A percentile compares a stretch with the other conserved stretches of the same genome.
Conservation (phyloP, 2,888 invertebrate species). For the Drosophila flavopinicola region DNA sequence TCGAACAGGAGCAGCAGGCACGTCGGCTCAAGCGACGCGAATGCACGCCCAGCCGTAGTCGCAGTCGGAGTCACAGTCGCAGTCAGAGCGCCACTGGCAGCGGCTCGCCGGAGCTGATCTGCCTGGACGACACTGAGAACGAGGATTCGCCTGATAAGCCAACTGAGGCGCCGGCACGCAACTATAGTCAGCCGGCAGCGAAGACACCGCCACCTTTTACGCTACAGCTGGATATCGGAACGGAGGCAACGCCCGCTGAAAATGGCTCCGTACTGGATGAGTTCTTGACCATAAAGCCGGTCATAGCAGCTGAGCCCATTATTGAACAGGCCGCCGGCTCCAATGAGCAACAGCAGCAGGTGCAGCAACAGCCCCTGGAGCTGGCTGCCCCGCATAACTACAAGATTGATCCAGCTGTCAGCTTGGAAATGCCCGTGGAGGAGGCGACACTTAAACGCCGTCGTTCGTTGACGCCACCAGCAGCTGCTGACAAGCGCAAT, state of each 20-base stretch:
- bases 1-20: constrained; percentile 1
- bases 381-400: too few relatives aligned
- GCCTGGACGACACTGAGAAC: constrained; percentile 69
- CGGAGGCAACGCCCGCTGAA: constrained; percentile 23
- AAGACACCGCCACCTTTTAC: constrained; percentile 20
- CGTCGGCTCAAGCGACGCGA: background rate
- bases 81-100: constrained; percentile 33
- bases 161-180: background rate
- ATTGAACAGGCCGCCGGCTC: constrained; percentile 3
- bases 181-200: background rate
- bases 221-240: constrained; percentile 13
- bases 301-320: constrained; percentile 15
- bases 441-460: constrained; percentile 49
- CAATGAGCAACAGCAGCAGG: constrained; percentile 1
- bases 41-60: constrained; percentile 31
- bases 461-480: constrained; percentile 53
- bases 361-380: constrained; percentile 10
- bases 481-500: constrained; percentile 22
- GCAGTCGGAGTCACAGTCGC: constrained; percentile 18
- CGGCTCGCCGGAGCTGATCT: constrained; percentile 58
- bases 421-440: constrained; percentile 16
- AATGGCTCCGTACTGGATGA: constrained; percentile 57
- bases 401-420: background rate
- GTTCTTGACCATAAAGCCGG: constrained; percentile 51
- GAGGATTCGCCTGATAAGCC: constrained; percentile 66